phyloP scores from a whole-genome alignment of 2,113 vertebrate species.

The Cololabis saira region DNA sequence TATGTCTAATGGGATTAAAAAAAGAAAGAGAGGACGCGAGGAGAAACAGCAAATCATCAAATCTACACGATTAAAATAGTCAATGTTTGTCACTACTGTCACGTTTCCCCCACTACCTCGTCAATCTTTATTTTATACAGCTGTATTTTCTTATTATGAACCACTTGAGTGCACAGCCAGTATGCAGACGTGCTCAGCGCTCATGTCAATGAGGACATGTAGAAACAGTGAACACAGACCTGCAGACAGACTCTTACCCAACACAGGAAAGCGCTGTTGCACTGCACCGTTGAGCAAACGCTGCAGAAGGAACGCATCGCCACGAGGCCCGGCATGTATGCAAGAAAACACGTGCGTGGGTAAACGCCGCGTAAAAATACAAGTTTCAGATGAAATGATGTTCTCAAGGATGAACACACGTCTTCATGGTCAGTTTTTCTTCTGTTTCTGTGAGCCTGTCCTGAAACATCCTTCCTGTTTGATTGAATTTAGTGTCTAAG shows the following conservation, averaged over 20 bases:
- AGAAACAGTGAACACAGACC: neutral
- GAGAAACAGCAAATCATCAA: too few species aligned
- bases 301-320: conserved; percentile 7
- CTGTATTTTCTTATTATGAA: neutral
- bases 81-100: neutral
- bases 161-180: neutral
- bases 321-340: too few species aligned
- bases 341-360: neutral
- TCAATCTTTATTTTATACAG: neutral
- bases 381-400: neutral
- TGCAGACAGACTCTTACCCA: conserved; percentile 9
- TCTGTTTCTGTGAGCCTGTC: neutral
- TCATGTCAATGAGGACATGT: conserved; percentile 18
- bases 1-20: too few species aligned
- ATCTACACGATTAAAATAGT: too few species aligned
- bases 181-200: conserved; percentile 11
- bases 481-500: too few species aligned
- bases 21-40: too few species aligned
- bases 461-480: neutral
- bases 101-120: neutral
- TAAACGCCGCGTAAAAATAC: neutral
- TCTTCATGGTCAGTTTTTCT: neutral
- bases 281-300: conserved; percentile 9
- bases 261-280: conserved; percentile 26
- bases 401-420: neutral